Evolutionary conservation across 2,113 vertebrate species (phyloP).

Genomic region (Brienomyrus longianalis): DNA sequence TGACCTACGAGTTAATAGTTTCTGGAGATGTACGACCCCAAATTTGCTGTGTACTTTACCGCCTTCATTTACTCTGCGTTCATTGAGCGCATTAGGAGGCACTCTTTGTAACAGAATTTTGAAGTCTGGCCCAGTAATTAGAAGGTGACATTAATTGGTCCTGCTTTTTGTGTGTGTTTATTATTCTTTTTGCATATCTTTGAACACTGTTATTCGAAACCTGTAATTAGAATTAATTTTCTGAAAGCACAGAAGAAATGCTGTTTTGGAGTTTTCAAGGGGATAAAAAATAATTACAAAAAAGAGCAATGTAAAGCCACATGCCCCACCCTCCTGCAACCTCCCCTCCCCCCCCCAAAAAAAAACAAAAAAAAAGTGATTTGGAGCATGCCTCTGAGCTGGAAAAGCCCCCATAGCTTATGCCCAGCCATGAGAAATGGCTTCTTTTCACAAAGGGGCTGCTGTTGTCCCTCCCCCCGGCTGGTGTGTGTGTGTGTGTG

Average conservation of each 20-base stretch:
- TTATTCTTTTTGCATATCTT: background rate
- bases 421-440: background rate
- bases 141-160: conserved; percentile 17
- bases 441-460: background rate
- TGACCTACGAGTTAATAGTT: background rate
- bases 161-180: conserved; percentile 8
- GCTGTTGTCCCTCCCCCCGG: background rate
- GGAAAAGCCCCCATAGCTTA: background rate
- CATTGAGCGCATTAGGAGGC: background rate
- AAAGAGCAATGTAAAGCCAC: background rate
- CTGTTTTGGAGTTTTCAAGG: background rate
- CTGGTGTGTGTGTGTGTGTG: background rate
- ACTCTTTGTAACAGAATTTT: background rate
- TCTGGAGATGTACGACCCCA: background rate
- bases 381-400: background rate
- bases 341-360: too few relatives aligned
- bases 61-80: background rate
- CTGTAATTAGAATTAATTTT: conserved; percentile 18
- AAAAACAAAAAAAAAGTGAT: background rate
- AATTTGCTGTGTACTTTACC: background rate
- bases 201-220: conserved; percentile 9
- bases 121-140: conserved; percentile 2
- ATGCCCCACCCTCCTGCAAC: background rate
- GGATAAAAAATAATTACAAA: too few relatives aligned
- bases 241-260: background rate